Base-by-base conservation (phyloP, 2,113 vertebrate genomes). In the Bucco capensis region DNA sequence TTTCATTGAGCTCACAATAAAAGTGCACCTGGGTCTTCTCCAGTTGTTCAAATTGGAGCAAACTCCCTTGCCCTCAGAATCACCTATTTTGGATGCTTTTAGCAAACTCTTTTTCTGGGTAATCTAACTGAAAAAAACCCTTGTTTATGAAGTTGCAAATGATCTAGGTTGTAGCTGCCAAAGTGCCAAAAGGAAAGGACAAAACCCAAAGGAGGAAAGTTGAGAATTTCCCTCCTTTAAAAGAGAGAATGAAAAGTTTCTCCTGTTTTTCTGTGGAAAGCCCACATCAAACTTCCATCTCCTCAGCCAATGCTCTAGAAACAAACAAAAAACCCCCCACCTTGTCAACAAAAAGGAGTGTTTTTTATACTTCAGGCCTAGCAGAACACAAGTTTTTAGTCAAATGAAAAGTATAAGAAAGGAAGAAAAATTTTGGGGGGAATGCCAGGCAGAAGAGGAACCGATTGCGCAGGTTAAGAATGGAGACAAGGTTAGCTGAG, bases 21-120 rank as follows among this genome's bases (percentile, higher is more conserved):
- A 91, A 82, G 83, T 94, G 96, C 97, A 98, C 97, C 97, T 98
- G 97, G 96, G 78, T 94, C 88, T 90, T 97, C 60, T 53, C 83
- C 77, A 33, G 86, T 92, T 79, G 72, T 60, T 94, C 93, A 91
- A 94, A 82, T 60, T 77, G 23, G 72, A 80, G 84, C 92, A 95
- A 94, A 95, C 65, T 92, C 69, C 57, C 83, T 97, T 86, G 93
- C 84, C 89, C 76, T 76, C 81, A 65, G 92, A 67, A 76, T 81
- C 49, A 54, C 74, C 60, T 81, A 3, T 92, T 97, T n/a, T 81
- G 70, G 51, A 51, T 13, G 4, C 62, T 89, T 51, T 78, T 89
- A 88, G 72, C 27, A 86, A 93, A 61, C 66, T 81, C 54, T 50
- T 89, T 69, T 56, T 85, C 70, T 57, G 83, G 40, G 19, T 28